phyloP scores from a whole-genome alignment of 1,140 invertebrate genomes.

The Sarcophaga peregrina region DNA sequence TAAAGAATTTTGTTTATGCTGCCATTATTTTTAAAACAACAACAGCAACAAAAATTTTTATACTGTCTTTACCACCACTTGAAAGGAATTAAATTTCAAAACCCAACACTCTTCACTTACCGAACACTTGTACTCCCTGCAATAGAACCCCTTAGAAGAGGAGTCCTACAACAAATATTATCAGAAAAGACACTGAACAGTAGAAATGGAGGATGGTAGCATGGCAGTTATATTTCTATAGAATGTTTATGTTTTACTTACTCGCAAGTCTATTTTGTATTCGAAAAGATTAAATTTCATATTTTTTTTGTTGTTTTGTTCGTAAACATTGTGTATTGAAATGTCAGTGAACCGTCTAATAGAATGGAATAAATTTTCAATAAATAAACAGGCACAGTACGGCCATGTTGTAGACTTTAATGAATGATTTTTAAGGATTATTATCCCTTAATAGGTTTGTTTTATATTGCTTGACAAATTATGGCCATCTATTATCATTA shows the following conservation, averaged over 20 bases:
- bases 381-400: neutral
- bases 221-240: too few relatives aligned
- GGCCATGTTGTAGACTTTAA: neutral
- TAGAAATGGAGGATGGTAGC: too few relatives aligned
- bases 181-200: too few relatives aligned
- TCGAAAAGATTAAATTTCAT: neutral
- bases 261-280: too few relatives aligned
- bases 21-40: neutral
- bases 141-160: too few relatives aligned
- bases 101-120: too few relatives aligned
- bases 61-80: neutral
- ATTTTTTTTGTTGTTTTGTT: neutral
- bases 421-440: neutral
- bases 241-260: too few relatives aligned
- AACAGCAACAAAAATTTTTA: neutral
- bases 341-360: neutral
- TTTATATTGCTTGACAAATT: neutral
- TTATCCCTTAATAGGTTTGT: neutral
- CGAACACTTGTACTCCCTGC: too few relatives aligned
- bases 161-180: too few relatives aligned
- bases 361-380: neutral
- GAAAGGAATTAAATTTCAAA: constrained; percentile 7
- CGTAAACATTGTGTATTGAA: neutral
- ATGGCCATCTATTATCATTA: too few relatives aligned
- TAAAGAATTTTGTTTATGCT: too few relatives aligned